phyloP scores from a whole-genome alignment of 2,888 invertebrate species.

The Nipponacmea schrenckii region DNA sequence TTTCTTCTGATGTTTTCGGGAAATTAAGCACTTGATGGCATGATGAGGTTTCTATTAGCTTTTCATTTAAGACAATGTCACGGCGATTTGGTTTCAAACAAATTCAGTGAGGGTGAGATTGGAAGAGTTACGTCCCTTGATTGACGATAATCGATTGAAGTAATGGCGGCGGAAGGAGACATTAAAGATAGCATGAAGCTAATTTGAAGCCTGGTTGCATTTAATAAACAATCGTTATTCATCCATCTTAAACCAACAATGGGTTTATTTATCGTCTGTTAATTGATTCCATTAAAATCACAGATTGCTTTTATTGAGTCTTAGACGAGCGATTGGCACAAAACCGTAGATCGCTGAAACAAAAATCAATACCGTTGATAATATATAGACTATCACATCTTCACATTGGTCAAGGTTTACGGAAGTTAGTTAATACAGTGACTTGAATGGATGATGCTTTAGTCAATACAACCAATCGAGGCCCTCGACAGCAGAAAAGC shows the following conservation, averaged over 20 bases:
- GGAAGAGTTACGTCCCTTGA: background rate
- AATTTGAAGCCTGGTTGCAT: background rate
- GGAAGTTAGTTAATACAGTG: no score
- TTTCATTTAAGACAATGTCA: background rate
- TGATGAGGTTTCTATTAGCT: background rate
- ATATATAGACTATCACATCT: no score
- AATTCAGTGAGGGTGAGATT: background rate
- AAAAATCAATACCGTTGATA: no score
- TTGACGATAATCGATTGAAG: background rate
- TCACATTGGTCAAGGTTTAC: no score
- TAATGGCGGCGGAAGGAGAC: background rate
- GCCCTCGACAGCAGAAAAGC: no score
- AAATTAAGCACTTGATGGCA: conserved; percentile 1
- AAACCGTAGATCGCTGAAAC: no score
- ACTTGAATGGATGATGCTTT: no score
- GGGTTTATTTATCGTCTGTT: background rate
- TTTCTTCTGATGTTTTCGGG: conserved; percentile 1
- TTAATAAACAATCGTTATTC: background rate
- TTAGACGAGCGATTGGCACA: no score
- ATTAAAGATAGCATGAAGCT: background rate
- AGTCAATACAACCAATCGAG: no score
- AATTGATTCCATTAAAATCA: conserved; percentile 1
- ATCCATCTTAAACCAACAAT: background rate
- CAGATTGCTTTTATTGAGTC: no score
- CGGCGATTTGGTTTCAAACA: background rate